Evolutionary conservation across 1,140 invertebrate species (phyloP), one percentile per base, ranked within the genome.

Genomic region (Mizuhopecten yessoensis): DNA sequence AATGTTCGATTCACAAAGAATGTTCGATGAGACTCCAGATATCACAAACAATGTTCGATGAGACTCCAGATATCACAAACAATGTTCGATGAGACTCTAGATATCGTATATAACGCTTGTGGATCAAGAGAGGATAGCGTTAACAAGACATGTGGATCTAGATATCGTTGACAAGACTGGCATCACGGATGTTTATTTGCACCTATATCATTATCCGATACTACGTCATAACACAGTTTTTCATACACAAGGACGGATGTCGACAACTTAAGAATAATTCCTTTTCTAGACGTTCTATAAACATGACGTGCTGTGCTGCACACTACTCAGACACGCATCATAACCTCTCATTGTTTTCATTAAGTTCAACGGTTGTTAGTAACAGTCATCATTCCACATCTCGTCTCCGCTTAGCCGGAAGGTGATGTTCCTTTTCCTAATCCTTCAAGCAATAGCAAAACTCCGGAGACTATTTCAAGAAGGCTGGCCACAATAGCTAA

Each of bases 401-500:
- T 9, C 1, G 45, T 20, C n/a, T n/a, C n/a, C 20, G 20, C 1
- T 49, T 90, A 90, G 9, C 86, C 89, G 33, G 89, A 90, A 29
- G 89, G 86, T 17, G 29, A 45, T 2, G 89, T 90, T 34, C 88
- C 87, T 0, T 87, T 89, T 33, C 89, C 89, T 49, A 45, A 45
- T 75, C 57, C 86, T 42, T 90, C 91, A 0, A 92, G 29, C 49
- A 92, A 88, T 33, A 90, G 34, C 20, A 92, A 86, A 29, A 92
- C 34, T 87, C 89, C 91, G 0, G 87, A 57, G 34, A 92, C 75
- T 5, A 92, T 92, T 88, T 90, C 89, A 33, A 92, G 42, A 5
- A 90, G 11, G 34, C 75, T 33, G 2, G 89, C 91, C 9, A 92
- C 39, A 17, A 92, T 13, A 1, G 91, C 89, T 20, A 92, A 34